Conservation (phyloP, 2,797 vertebrate species). For the Thaleichthys pacificus region DNA sequence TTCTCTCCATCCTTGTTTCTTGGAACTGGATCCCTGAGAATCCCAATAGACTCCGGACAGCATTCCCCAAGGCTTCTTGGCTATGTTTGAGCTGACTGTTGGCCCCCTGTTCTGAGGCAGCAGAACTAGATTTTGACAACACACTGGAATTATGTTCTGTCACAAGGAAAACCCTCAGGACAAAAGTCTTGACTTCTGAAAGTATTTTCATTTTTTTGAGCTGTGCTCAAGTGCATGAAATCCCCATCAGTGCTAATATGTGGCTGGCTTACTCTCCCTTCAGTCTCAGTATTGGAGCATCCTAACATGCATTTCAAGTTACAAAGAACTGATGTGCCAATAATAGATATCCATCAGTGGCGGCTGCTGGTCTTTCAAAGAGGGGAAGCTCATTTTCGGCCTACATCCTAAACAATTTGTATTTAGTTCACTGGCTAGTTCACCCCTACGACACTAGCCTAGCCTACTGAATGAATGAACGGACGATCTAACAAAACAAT, state of each 20-base stretch:
- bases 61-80: conserved; percentile 65
- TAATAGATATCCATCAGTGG: no score
- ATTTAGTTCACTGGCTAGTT: no score
- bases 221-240: conserved; percentile 33
- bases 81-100: conserved; percentile 60
- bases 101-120: no score
- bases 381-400: no score
- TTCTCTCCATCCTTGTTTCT: conserved; percentile 66
- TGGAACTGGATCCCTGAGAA: conserved; percentile 62
- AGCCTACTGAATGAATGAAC: no score
- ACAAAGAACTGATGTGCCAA: neutral
- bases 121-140: conserved; percentile 32
- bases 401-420: no score
- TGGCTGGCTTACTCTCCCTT: conserved; percentile 47
- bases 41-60: conserved; percentile 68
- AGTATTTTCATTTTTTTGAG: conserved; percentile 51
- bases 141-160: conserved; percentile 57
- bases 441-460: no score
- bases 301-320: neutral
- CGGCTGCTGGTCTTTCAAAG: no score
- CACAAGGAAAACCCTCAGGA: conserved; percentile 57
- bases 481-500: no score
- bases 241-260: conserved; percentile 53
- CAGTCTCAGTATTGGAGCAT: neutral
- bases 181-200: conserved; percentile 57